Percentiles rank a stretch among this genome's conserved stretches.
Conservation (phyloP, 2,113 vertebrate genomes). For the Marmota monax region DNA sequence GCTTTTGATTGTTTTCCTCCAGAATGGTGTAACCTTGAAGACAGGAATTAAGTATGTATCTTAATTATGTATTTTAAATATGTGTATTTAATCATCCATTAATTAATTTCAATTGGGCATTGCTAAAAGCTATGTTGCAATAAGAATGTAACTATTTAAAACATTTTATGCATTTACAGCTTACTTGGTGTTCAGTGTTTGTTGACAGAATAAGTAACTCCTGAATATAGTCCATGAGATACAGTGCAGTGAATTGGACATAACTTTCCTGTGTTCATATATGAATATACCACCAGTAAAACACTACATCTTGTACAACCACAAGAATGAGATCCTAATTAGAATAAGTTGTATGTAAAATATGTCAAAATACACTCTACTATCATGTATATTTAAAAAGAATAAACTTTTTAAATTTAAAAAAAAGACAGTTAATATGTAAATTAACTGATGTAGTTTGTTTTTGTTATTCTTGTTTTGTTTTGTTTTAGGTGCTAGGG, state of each 20-base stretch:
- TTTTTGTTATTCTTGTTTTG: too few species aligned
- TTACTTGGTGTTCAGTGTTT: neutral
- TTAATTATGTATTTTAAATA: neutral
- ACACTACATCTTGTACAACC: too few species aligned
- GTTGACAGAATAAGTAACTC: neutral
- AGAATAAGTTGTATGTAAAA: too few species aligned
- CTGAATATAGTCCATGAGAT: neutral
- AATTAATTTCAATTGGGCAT: neutral
- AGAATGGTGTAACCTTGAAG: neutral
- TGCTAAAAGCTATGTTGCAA: neutral
- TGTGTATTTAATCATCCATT: neutral
- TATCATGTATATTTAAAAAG: too few species aligned
- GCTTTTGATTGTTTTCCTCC: neutral
- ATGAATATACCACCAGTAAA: too few species aligned
- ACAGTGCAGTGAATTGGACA: too few species aligned
- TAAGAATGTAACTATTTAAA: neutral
- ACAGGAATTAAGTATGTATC: neutral
- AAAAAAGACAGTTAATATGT: neutral
- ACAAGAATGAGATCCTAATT: too few species aligned
- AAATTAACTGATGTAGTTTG: neutral
- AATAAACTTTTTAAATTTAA: too few species aligned
- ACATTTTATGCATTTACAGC: neutral
- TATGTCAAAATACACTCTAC: too few species aligned
- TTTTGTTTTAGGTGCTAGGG: too few species aligned
- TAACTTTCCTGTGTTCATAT: too few species aligned